These are phyloP conservation scores for Girardinus metallicus DNA, from an alignment of 2,797 vertebrate species.

Conservation along the genomic window DNA sequence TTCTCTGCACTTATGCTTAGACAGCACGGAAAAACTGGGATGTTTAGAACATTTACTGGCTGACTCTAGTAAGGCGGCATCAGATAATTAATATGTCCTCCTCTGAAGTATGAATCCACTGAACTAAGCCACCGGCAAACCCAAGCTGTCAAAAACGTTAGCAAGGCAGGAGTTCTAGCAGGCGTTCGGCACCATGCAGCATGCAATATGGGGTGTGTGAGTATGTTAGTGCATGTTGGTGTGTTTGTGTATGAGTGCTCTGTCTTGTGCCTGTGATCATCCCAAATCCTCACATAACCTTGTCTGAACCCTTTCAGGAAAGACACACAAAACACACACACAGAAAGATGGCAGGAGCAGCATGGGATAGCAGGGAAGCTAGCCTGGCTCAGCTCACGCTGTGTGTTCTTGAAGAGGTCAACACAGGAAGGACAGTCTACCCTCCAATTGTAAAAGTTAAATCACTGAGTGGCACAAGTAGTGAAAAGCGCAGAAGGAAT, in stretches of 20 bases:
- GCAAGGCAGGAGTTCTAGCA: constrained; percentile 13
- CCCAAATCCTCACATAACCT: constrained; percentile 44
- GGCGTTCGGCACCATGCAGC: constrained; percentile 13
- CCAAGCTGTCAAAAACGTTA: constrained; percentile 27
- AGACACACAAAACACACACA: constrained; percentile 17
- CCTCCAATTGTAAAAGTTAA: constrained; percentile 3
- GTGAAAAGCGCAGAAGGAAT: neutral
- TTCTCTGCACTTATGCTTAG: neutral
- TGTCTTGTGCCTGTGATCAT: constrained; percentile 5
- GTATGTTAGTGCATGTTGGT: neutral
- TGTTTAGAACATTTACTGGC: constrained; percentile 3
- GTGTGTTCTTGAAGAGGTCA: constrained; percentile 33
- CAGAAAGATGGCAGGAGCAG: constrained; percentile 16
- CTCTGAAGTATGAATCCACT: neutral
- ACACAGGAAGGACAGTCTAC: constrained; percentile 19
- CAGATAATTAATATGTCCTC: neutral
- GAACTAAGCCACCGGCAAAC: neutral
- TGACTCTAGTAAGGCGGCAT: neutral
- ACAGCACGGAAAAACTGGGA: neutral
- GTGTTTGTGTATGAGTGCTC: constrained; percentile 2
- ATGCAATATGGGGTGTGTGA: constrained; percentile 18
- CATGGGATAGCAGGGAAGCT: constrained; percentile 22
- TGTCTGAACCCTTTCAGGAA: constrained; percentile 29
- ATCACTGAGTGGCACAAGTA: constrained; percentile 7
- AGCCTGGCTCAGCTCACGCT: constrained; percentile 26